Evolutionary conservation across 1,140 invertebrate genomes (phyloP), one percentile per base, ranked within the genome.

Genomic region (Drosophila elegans): DNA sequence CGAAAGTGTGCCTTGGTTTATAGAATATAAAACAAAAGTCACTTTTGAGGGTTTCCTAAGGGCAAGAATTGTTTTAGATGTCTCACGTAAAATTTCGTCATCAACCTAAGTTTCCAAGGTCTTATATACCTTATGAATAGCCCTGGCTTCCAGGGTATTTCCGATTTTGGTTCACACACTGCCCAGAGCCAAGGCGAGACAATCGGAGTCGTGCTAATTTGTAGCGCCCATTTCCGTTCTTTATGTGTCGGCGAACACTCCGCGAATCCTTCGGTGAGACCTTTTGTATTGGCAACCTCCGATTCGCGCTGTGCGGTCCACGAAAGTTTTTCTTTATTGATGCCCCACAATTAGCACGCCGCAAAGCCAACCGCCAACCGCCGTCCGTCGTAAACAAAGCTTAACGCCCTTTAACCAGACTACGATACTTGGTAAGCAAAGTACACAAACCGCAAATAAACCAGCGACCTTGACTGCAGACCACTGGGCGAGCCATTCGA

Each of bases 151-250:
- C 21, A 49, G 5, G 68, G 68, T 72, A 71, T 41, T 3, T 12
- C 66, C 29, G n/a, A 71, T 72, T 67, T 69, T 72, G 59, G 54
- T 78, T 78, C 67, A 78, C 76, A 73, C 75, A 73, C 53, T 67
- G 64, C 63, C 51, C 61, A 56, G 52, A 34, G 36, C 39, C 27
- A 46, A 36, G 51, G 49, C 60, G 52, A 55, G 39, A 63, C 45
- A 60, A 52, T 41, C 49, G 51, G 29, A 62, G 41, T 72, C 56
- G 79, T 73, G 81, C 68, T 85, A 85, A 85, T 85, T 85, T 85
- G 81, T 85, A 74, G 81, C 74, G 56, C 60, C 81, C 81, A 85
- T 85, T 85, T 85, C 82, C 82, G 81, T 81, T 85, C 81, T 80
- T 85, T 68, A 77, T 85, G 80, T 53, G 57, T 60, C 32, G 42